Base-by-base conservation (phyloP, 2,797 vertebrate species). In the Pteronotus mesoamericanus region DNA sequence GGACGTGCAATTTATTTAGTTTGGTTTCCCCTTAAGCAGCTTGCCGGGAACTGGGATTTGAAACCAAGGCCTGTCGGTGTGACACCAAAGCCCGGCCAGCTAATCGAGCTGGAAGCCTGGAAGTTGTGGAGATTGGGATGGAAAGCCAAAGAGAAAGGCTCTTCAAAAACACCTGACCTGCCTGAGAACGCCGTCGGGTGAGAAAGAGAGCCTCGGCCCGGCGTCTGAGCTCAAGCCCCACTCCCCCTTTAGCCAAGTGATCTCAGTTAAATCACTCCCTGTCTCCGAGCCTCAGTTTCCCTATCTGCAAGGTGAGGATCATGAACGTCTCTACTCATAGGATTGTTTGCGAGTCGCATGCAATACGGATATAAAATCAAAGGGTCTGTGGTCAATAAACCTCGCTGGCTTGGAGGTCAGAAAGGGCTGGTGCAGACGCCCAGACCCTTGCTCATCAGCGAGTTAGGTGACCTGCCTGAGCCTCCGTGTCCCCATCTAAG, bases 311-410 rank as follows among this genome's bases (percentile, higher is more conserved):
- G 87, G n/a, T 0, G 4, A 7, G 5, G 34, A 7, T 3, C 2
- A 26, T 19, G 12, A 57, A 85, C 34, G 10, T 1, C 21, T 4
- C 42, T 57, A 0, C 32, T 34, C 32, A 0, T 4, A 46, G 77
- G 39, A 24, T 6, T 0, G 26, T 6, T 6, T 57, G 22, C 37
- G 55, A 68, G 2, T n/a, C 21, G 21, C 42, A 16, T 11, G 8
- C 3, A 34, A 16, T 24, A 12, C 4, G 42, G 8, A 21, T 9
- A 16, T 34, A 16, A n/a, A 48, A 29, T 80, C 48, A 55, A 46
- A 34, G 59, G 48, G 24, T 4, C 15, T 9, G 10, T 1, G 18
- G 6, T 12, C 16, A 8, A 11, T 14, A 21, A 0, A 11, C 29
- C 9, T 39, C 59, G 46, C 61, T 4, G 61, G 21, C 42, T 44